Conservation (phyloP, 2,888 invertebrate genomes). For the Lasioglossum calceatum region DNA sequence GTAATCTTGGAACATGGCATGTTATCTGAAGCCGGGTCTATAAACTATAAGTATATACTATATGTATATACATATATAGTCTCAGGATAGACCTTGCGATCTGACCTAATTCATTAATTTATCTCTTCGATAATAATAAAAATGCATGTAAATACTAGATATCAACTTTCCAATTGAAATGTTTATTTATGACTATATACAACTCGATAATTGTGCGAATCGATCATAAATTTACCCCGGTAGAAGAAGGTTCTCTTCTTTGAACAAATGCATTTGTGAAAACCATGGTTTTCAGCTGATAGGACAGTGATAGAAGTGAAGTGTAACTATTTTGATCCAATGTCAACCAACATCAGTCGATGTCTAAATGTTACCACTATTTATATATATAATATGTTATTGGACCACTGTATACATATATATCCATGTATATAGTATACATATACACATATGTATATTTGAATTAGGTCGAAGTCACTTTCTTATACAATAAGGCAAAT, state of each 20-base stretch:
- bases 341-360: background rate
- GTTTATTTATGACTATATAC: background rate
- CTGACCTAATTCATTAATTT: background rate
- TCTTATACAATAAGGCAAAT: background rate
- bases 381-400: slow-evolving; percentile 2
- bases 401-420: background rate
- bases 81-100: background rate
- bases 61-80: no score
- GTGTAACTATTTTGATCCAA: background rate
- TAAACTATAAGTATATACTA: no score
- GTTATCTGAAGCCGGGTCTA: no score
- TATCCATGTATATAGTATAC: background rate
- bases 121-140: background rate
- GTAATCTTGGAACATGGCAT: no score
- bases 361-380: background rate
- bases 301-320: background rate
- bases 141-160: background rate
- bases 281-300: background rate
- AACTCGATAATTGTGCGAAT: background rate
- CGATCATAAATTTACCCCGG: background rate
- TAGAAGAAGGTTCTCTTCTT: background rate
- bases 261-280: background rate
- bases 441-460: background rate
- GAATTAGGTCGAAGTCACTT: slow-evolving; percentile 22
- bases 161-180: background rate